These are phyloP conservation scores for Prochilodus magdalenae DNA, from an alignment of 2,113 vertebrate species.

Conservation along the genomic window DNA sequence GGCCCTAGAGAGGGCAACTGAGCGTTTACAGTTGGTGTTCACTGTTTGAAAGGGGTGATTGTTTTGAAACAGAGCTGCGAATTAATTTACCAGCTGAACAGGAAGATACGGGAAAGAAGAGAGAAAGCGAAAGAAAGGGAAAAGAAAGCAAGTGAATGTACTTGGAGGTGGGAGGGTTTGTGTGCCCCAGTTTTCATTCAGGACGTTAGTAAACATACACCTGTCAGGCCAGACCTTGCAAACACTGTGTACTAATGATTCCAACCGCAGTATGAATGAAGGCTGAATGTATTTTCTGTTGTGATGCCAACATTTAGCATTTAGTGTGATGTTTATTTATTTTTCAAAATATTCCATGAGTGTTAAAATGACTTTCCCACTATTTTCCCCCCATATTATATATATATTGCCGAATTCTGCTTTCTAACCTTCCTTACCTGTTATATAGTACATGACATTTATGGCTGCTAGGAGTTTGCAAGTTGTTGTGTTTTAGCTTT, in stretches of 20 bases:
- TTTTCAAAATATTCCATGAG: no score
- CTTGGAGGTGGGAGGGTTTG: conserved; percentile 44
- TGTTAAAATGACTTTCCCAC: no score
- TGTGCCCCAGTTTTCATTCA: conserved; percentile 72
- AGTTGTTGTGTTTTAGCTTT: no score
- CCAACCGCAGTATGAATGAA: conserved; percentile 2
- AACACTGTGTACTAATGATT: conserved; percentile 15
- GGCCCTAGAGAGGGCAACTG: conserved; percentile 41
- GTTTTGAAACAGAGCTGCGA: conserved; percentile 75
- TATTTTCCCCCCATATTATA: no score
- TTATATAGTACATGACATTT: no score
- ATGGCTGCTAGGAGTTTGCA: no score
- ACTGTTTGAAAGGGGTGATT: conserved; percentile 71
- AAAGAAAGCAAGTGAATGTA: conserved; percentile 52
- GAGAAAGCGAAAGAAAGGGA: conserved; percentile 20
- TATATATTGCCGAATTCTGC: no score
- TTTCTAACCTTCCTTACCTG: no score
- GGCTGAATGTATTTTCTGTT: neutral
- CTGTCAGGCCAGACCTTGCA: conserved; percentile 21
- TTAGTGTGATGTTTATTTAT: neutral
- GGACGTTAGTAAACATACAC: conserved; percentile 53
- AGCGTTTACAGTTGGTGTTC: conserved; percentile 27
- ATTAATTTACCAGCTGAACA: conserved; percentile 73
- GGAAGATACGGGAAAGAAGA: conserved; percentile 68
- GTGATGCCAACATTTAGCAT: neutral